Conservation (phyloP, 1,140 invertebrate species). For the Chymomyza costata region DNA sequence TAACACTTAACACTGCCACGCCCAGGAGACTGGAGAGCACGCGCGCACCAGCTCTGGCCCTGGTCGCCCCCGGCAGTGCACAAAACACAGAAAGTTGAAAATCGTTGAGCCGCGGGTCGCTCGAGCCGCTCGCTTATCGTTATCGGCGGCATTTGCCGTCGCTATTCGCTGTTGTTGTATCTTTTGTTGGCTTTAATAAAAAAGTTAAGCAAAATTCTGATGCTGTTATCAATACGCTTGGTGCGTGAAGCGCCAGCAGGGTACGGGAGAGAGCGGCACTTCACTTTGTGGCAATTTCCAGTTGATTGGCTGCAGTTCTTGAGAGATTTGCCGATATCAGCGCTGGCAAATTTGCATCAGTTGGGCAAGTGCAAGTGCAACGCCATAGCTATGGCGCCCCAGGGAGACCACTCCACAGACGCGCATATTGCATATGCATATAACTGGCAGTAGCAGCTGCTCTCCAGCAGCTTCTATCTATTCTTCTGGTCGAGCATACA, state of each 20-base stretch:
- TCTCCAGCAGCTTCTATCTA: constrained; percentile 8
- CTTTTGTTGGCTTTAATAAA: background rate
- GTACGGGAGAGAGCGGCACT: constrained; percentile 27
- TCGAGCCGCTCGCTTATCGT: constrained; percentile 49
- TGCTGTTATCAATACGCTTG: constrained; percentile 32
- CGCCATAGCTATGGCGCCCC: too few species aligned
- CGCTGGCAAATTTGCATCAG: constrained; percentile 58
- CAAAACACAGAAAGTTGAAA: too few species aligned
- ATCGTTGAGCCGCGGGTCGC: constrained; percentile 54
- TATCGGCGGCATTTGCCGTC: constrained; percentile 37
- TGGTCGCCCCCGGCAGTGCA: too few species aligned
- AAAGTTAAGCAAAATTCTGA: background rate
- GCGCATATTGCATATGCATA: constrained; percentile 21
- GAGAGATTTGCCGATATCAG: constrained; percentile 67
- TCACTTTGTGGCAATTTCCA: constrained; percentile 64
- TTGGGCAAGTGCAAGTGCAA: background rate
- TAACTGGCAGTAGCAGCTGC: constrained; percentile 38
- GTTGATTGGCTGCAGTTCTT: constrained; percentile 71
- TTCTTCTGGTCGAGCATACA: constrained; percentile 16
- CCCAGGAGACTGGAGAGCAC: too few species aligned
- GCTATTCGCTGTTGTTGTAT: constrained; percentile 19
- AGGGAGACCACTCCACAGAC: constrained; percentile 12
- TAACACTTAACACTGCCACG: too few species aligned
- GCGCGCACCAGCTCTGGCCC: too few species aligned
- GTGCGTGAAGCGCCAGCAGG: constrained; percentile 11